A percentile compares a stretch with the other conserved stretches of the same genome.
These are phyloP conservation scores for Scomberomorus guttatus DNA, from an alignment of 2,797 vertebrate species.

Conservation along the genomic window DNA sequence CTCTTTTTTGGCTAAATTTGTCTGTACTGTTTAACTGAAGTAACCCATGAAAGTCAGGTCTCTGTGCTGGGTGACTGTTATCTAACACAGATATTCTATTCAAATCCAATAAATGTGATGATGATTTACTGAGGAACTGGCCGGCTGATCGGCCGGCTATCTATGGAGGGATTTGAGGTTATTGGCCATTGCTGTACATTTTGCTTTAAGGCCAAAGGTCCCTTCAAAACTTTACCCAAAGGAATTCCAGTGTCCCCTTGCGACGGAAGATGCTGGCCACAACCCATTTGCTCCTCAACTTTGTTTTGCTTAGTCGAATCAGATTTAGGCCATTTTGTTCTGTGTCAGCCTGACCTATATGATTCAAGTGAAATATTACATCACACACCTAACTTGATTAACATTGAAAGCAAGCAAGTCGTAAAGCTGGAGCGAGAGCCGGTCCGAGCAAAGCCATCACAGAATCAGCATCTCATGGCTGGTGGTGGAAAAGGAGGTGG, in stretches of 20 bases:
- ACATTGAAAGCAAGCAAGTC: conserved; percentile 20
- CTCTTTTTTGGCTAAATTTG: conserved; percentile 54
- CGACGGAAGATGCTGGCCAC: conserved; percentile 25
- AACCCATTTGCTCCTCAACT: conserved; percentile 44
- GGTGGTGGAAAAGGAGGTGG: conserved; percentile 1
- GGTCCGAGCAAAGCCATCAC: conserved; percentile 3
- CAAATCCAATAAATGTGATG: conserved; percentile 49
- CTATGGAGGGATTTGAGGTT: conserved; percentile 38
- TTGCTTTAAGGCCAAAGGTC: conserved; percentile 25
- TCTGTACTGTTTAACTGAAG: conserved; percentile 54
- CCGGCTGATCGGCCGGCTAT: conserved; percentile 28
- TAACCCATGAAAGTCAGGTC: conserved; percentile 58
- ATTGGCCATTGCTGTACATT: conserved; percentile 39
- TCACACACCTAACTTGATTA: conserved; percentile 56
- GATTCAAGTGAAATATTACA: conserved; percentile 65
- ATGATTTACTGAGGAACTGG: conserved; percentile 31
- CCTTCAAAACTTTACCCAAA: conserved; percentile 35
- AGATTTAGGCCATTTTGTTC: conserved; percentile 69
- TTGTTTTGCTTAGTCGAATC: conserved; percentile 57
- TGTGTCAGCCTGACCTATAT: conserved; percentile 68
- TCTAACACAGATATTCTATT: conserved; percentile 62
- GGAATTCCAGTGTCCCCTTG: conserved; percentile 41
- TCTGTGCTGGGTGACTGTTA: conserved; percentile 53
- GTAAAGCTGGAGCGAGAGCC: conserved; percentile 18
- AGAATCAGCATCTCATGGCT: conserved; percentile 33